Conservation (phyloP, 2,888 invertebrate species). For the Copidosoma aretas region DNA sequence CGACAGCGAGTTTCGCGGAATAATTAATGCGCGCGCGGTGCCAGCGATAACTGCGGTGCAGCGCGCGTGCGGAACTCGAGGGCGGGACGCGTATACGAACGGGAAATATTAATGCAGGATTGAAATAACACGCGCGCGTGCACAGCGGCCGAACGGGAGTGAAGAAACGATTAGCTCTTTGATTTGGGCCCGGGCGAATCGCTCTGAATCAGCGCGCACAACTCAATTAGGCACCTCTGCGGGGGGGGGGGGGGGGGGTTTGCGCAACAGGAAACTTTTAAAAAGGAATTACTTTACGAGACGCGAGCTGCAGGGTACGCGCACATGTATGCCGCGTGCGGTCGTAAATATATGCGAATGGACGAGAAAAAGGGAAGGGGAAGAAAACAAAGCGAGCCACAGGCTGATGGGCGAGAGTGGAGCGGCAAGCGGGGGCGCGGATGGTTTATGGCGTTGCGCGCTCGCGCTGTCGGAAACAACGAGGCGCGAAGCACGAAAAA, state of each 20-base stretch:
- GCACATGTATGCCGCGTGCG: background rate
- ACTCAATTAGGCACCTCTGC: background rate
- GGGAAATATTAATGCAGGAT: background rate
- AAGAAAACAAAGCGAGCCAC: no score
- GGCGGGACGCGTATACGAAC: background rate
- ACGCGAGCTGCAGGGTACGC: no score
- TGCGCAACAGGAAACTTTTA: background rate
- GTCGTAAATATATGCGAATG: background rate
- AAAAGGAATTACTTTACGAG: background rate
- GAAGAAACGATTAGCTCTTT: background rate
- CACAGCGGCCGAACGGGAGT: background rate
- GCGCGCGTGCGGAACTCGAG: no score
- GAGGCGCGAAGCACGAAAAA: slow-evolving; percentile 45
- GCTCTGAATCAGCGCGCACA: background rate
- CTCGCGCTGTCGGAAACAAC: background rate
- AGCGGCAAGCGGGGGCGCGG: background rate
- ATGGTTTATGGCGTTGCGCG: background rate
- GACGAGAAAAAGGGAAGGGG: background rate
- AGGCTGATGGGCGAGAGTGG: background rate
- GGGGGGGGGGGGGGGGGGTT: background rate
- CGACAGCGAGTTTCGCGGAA: no score
- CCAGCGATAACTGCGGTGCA: no score
- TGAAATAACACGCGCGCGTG: background rate
- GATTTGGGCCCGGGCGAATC: background rate
- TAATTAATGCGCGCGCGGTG: no score